Evolutionary conservation across 2,888 invertebrate species (phyloP).

Genomic region (Amphimallon solstitiale): DNA sequence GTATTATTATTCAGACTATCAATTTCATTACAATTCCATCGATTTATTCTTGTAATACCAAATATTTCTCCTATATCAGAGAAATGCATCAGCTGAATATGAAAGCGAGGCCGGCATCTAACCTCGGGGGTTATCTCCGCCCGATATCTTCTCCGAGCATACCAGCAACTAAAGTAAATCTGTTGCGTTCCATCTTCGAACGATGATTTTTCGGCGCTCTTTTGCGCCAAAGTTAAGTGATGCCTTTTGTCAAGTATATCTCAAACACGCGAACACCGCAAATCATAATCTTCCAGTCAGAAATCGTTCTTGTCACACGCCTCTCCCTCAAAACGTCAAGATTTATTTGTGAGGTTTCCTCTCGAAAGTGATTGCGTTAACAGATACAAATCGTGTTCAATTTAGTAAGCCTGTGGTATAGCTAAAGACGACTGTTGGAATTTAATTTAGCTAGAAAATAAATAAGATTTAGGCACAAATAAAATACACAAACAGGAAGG

Average conservation of each 20-base stretch:
- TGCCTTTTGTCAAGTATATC: conserved; percentile 11
- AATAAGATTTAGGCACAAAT: too few relatives aligned
- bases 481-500: too few relatives aligned
- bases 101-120: too few relatives aligned
- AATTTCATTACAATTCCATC: too few relatives aligned
- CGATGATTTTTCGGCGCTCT: conserved; percentile 13
- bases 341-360: conserved; percentile 5
- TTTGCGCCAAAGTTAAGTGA: conserved; percentile 2
- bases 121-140: not conserved
- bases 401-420: conserved; percentile 1
- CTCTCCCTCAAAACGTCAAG: conserved; percentile 4
- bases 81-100: too few relatives aligned
- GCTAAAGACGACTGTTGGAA: too few relatives aligned
- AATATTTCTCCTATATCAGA: too few relatives aligned
- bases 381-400: conserved; percentile 23
- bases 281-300: conserved; percentile 28
- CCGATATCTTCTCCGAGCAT: not conserved
- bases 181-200: conserved; percentile 13
- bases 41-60: too few relatives aligned
- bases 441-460: too few relatives aligned
- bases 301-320: conserved; percentile 1
- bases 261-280: conserved; percentile 25
- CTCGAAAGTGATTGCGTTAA: conserved; percentile 19
- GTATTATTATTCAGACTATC: too few relatives aligned
- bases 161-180: conserved; percentile 1